Conservation (phyloP, 1,140 invertebrate species). For the Scaptomyza montana region DNA sequence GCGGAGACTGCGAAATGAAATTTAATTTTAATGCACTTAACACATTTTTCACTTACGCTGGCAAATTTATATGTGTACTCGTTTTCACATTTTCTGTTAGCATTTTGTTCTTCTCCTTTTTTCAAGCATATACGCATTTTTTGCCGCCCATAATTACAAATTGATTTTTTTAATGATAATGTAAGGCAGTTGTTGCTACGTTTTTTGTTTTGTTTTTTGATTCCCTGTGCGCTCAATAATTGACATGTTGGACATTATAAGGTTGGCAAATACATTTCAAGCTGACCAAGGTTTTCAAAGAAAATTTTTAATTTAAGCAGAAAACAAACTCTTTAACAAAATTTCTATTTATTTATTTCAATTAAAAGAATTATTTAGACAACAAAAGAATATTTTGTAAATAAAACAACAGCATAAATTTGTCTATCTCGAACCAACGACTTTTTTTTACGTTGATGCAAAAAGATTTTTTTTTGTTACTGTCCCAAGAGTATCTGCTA, state of each 20-base stretch:
- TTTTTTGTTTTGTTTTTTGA: not conserved
- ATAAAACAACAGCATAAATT: too few species aligned
- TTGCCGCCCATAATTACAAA: slow-evolving; percentile 66
- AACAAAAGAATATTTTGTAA: too few species aligned
- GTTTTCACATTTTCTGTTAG: slow-evolving; percentile 37
- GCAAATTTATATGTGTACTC: slow-evolving; percentile 50
- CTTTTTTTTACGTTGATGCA: too few species aligned
- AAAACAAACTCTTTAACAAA: too few species aligned
- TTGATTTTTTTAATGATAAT: slow-evolving; percentile 70
- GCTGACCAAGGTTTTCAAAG: too few species aligned
- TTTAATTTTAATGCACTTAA: slow-evolving; percentile 77
- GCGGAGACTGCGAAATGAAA: slow-evolving; percentile 49
- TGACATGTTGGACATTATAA: too few species aligned
- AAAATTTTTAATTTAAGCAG: too few species aligned
- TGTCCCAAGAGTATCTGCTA: slow-evolving; percentile 3
- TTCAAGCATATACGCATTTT: slow-evolving; percentile 23
- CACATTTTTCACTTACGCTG: slow-evolving; percentile 71
- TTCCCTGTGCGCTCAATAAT: slow-evolving; percentile 6
- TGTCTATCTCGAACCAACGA: too few species aligned
- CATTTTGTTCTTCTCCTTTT: not conserved
- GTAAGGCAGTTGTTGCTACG: slow-evolving; percentile 27
- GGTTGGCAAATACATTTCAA: too few species aligned
- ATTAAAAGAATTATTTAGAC: too few species aligned
- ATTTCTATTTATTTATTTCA: too few species aligned
- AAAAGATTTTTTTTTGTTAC: too few species aligned